Conservation (phyloP, 2,797 vertebrate genomes). For the Trematomus bernacchii region DNA sequence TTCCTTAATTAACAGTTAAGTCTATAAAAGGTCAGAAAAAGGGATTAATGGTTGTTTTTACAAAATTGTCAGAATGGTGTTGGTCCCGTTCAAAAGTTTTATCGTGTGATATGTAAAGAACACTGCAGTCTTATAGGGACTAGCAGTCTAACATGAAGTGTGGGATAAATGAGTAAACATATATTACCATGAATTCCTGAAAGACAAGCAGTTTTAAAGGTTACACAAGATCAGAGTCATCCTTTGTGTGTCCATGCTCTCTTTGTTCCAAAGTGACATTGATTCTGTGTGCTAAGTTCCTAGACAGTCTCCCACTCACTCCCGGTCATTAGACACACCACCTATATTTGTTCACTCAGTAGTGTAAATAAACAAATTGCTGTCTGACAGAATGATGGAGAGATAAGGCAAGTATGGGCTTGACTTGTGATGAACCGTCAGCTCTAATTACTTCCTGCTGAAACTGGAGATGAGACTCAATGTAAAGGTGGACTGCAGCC, state of each 20-base stretch:
- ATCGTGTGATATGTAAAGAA: not conserved
- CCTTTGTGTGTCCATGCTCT: conserved; percentile 56
- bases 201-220: conserved; percentile 39
- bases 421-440: conserved; percentile 76
- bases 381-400: conserved; percentile 79
- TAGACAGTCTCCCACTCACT: conserved; percentile 47
- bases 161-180: conserved; percentile 13
- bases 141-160: conserved; percentile 4
- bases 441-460: conserved; percentile 81
- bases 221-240: conserved; percentile 34
- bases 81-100: not conserved
- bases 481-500: conserved; percentile 46
- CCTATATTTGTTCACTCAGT: conserved; percentile 54
- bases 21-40: not conserved
- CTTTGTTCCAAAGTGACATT: conserved; percentile 68
- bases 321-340: conserved; percentile 50
- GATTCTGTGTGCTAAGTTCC: conserved; percentile 65
- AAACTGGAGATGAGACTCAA: conserved; percentile 70
- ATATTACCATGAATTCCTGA: conserved; percentile 38
- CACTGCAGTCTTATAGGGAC: not conserved
- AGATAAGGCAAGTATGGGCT: conserved; percentile 70
- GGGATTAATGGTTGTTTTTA: not conserved
- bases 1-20: not conserved
- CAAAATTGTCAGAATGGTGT: not conserved
- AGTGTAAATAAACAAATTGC: conserved; percentile 74